Conservation (phyloP, 2,113 vertebrate genomes). For the Cyprinodon tularosa region DNA sequence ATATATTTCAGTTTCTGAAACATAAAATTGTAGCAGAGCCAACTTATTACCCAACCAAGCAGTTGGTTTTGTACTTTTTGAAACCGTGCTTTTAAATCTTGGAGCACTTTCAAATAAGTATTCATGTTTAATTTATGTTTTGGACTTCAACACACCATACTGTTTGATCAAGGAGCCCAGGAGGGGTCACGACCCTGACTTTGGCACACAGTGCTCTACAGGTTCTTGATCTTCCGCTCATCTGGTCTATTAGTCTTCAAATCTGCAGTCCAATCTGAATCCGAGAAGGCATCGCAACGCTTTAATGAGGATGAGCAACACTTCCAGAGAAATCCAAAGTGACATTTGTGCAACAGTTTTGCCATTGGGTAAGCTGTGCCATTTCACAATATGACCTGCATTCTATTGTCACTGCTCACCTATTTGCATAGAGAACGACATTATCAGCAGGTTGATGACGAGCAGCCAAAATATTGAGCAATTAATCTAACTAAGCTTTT, state of each 20-base stretch:
- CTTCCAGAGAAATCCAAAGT: slow-evolving; percentile 58
- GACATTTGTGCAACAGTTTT: slow-evolving; percentile 57
- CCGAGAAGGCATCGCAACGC: background rate
- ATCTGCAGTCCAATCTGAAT: slow-evolving; percentile 26
- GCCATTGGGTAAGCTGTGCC: slow-evolving; percentile 48
- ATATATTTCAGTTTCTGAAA: background rate
- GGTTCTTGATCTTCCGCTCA: slow-evolving; percentile 4
- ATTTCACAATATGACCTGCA: slow-evolving; percentile 48
- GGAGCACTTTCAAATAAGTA: too few relatives aligned
- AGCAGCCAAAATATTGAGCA: slow-evolving; percentile 9
- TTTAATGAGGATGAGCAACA: slow-evolving; percentile 29
- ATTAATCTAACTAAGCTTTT: background rate
- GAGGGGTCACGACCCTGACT: too few relatives aligned
- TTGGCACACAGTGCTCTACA: too few relatives aligned
- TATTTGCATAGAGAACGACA: background rate
- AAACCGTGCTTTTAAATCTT: too few relatives aligned
- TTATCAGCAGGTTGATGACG: slow-evolving; percentile 25
- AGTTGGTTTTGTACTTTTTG: too few relatives aligned
- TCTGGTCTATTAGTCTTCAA: background rate
- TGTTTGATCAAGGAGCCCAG: too few relatives aligned
- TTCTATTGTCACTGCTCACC: background rate
- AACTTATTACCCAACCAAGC: background rate
- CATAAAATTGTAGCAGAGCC: background rate
- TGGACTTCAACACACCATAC: too few relatives aligned
- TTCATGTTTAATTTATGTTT: too few relatives aligned